Evolutionary conservation across 1,140 invertebrate genomes (phyloP), one percentile per base, ranked within the genome.

Genomic region (Diorhabda sublineata): DNA sequence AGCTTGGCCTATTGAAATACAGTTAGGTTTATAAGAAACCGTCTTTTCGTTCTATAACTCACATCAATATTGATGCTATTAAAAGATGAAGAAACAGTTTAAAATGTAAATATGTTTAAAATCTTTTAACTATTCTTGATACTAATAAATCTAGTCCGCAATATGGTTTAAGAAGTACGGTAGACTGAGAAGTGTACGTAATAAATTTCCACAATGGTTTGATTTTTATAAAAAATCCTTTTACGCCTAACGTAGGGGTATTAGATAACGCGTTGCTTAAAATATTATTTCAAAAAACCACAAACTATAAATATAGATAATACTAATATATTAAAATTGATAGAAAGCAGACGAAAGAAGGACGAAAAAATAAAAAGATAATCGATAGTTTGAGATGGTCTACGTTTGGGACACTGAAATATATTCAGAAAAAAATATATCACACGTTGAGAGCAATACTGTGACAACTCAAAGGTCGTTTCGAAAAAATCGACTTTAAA

Each of bases 331-430:
- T 69, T 86, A 11, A 75, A 4, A 70, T 80, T 43, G 74, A 78
- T 59, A 76, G 82, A 75, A 75, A 82, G 57, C 81, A 82, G 74
- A 84, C 82, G 76, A 73, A 82, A 65, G 77, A 76, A 61, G 71
- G 72, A 58, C 75, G 82, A 68, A 63, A 75, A 61, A 78, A 78
- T 71, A 69, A 74, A 45, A 76, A 82, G 63, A 76, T 77, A 9
- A 74, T 80, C 47, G 69, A 87, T 26, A 77, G 92, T 79, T 83
- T 98, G 66, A 83, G 95, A 76, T 98, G 96, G 96, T 87, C 90
- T 9, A 98, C 96, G 2, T 81, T 98, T 47, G 96, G 96, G 89
- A 96, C 76, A 93, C 92, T 59, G 98, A 98, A 87, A 77, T 88
- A 42, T 94, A 95, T 77, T 86, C 82, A 58, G 90, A 93, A 83